A percentile compares a stretch with the other conserved stretches of the same genome.
Conservation (phyloP, 2,113 vertebrate species). For the Melanostigma gelatinosum region DNA sequence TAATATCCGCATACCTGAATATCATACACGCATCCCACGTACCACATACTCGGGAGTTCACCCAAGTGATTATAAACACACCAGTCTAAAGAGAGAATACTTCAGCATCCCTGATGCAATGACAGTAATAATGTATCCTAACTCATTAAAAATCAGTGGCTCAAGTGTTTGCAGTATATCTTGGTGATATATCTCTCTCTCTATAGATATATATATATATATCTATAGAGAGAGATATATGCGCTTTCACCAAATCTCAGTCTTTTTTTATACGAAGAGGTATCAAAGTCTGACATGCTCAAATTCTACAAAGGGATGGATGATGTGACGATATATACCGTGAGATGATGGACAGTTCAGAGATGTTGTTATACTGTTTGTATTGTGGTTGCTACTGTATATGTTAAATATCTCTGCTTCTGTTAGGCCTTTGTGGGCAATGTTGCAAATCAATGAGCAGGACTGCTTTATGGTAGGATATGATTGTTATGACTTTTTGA, state of each 20-base stretch:
- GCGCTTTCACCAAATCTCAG: not conserved
- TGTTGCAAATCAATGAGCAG: slow-evolving; percentile 18
- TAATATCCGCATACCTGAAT: not conserved
- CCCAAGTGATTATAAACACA: slow-evolving; percentile 27
- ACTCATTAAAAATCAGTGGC: not conserved
- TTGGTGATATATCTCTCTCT: no score
- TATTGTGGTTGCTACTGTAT: not conserved
- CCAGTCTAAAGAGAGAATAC: not conserved
- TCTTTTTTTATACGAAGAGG: not conserved
- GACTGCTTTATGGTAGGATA: slow-evolving; percentile 4
- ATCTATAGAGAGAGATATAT: no score
- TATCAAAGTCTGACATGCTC: not conserved
- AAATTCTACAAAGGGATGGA: not conserved
- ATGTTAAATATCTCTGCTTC: slow-evolving; percentile 2
- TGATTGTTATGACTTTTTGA: slow-evolving; percentile 5
- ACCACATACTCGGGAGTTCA: not conserved
- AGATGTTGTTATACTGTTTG: not conserved
- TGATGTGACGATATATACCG: no score
- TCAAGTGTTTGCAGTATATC: no score
- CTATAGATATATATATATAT: no score
- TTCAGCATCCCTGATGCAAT: not conserved
- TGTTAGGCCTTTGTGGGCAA: not conserved
- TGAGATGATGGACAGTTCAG: not conserved
- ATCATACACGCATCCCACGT: not conserved
- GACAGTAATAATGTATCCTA: not conserved